Evolutionary conservation across 1,140 invertebrate genomes (phyloP), one percentile per base, ranked within the genome.

Genomic region (Spodoptera litura): DNA sequence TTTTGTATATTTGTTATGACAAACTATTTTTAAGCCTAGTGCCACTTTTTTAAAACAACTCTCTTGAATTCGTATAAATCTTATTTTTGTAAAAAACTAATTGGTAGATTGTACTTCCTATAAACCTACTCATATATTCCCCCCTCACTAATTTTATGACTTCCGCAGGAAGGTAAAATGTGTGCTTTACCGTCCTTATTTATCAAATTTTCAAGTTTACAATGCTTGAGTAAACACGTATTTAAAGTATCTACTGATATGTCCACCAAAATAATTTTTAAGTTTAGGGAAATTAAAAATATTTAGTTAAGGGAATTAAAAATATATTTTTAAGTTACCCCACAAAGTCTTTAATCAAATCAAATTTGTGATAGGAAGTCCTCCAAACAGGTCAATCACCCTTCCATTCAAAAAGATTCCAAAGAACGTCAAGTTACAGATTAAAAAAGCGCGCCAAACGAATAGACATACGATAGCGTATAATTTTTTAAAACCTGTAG

Each of bases 401-500:
- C 38, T 25, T 25, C 15, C 15, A 66, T 25, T 66, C 38, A 66
- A 53, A 70, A 44, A 51, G 13, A 49, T 52, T 31, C 49, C 0
- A n/a, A n/a, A 53, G 52, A 62, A 75, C 38, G 38, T 62, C 4
- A 56, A 75, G 20, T 5, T 13, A 64, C 27, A 52, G 12, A 62
- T 76, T 51, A 76, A 64, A 76, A 76, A 51, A 62, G 27, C 38
- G 25, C 58, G 20, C 38, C n/a, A 49, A 66, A 49, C 9, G 62
- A 49, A 66, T 12, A 56, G 49, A 52, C 61, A 74, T 44, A 59
- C 55, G 61, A 78, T 73, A 78, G 71, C 62, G 12, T 77, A 77
- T 72, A 79, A 79, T 83, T 78, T 83, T 78, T 81, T 68, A 80
- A 83, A 82, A 84, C 82, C 66, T 35, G 78, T 51, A 71, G 13